Base-by-base conservation (phyloP, 2,888 invertebrate genomes). In the Cancer borealis region DNA sequence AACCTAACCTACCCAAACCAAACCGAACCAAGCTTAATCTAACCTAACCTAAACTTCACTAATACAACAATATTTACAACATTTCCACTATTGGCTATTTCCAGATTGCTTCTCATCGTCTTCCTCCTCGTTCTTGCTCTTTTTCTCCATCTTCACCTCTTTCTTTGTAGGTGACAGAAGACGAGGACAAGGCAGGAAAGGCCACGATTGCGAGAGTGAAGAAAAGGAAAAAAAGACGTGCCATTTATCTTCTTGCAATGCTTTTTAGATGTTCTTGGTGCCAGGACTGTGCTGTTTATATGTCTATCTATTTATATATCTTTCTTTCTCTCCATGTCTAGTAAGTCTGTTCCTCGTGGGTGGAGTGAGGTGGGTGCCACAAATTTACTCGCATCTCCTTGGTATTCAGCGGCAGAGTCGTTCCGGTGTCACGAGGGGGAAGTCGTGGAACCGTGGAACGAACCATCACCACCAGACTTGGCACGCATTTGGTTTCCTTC, bases 201-300 rank as follows among this genome's bases (percentile, higher is more conserved):
- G 39, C 88, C 21, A 17, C 46, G 88, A 88, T 10, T 88, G 88
- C 12, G 8, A 73, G 26, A 73, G 21, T 26, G 73, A 26, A 26
- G 60, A 73, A 73, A 73, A 3, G 73, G 26, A 6, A n/a, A n/a
- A 73, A 73, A 26, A 73, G 73, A 73, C n/a, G n/a, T n/a, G n/a
- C n/a, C 26, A 73, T 73, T 73, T 73, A 73, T 73, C 73, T 73
- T 73, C 73, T 73, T 73, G 73, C n/a, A 73, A 73, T 73, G 73
- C 73, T 73, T n/a, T 26, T 73, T 26, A 21, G 73, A 73, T 21
- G 26, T n/a, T 73, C n/a, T 21, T 73, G 73, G 73, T 73, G 73
- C 73, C 73, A 73, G 73, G 73, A n/a, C n/a, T n/a, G n/a, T n/a
- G n/a, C n/a, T n/a, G n/a, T n/a, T n/a, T n/a, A n/a, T n/a, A 3